A percentile compares a stretch with the other conserved stretches of the same genome.
phyloP scores from a whole-genome alignment of 2,113 vertebrate species.

The Siniperca knerii region DNA sequence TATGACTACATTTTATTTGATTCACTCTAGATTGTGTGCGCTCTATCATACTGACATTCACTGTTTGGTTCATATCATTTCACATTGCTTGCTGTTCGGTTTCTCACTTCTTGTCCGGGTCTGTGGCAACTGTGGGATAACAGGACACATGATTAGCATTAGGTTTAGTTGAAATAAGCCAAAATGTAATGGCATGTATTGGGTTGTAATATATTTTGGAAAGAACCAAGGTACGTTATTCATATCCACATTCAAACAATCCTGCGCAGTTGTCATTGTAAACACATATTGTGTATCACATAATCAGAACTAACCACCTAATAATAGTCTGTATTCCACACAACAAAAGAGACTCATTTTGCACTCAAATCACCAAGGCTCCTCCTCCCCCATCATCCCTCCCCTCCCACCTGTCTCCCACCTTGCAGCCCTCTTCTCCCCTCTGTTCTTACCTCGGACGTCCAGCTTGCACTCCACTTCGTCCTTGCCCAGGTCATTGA shows the following conservation, averaged over 20 bases:
- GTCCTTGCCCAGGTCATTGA: constrained; percentile 88
- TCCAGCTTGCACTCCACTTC: constrained; percentile 89
- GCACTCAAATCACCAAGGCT: not conserved
- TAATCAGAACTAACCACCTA: not conserved
- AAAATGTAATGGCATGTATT: not conserved
- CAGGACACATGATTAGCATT: constrained; percentile 26
- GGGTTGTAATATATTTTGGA: not conserved
- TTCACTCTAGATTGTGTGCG: constrained; percentile 41
- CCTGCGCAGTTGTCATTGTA: not conserved
- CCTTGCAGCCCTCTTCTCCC: not conserved
- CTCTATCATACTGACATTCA: constrained; percentile 34
- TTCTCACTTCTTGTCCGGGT: constrained; percentile 59
- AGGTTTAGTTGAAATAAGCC: constrained; percentile 6
- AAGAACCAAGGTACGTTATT: not conserved
- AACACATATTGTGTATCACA: not conserved
- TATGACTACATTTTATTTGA: constrained; percentile 66
- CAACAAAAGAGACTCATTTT: not conserved
- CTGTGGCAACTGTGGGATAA: constrained; percentile 56
- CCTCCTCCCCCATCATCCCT: not conserved
- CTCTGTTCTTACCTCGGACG: constrained; percentile 80
- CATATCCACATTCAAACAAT: not conserved
- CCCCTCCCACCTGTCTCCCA: not conserved
- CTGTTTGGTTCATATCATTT: constrained; percentile 50
- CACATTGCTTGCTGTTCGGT: constrained; percentile 54
- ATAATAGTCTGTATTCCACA: not conserved